These are phyloP conservation scores for Clarias batrachus DNA, from an alignment of 2,113 vertebrate species.

Conservation along the genomic window DNA sequence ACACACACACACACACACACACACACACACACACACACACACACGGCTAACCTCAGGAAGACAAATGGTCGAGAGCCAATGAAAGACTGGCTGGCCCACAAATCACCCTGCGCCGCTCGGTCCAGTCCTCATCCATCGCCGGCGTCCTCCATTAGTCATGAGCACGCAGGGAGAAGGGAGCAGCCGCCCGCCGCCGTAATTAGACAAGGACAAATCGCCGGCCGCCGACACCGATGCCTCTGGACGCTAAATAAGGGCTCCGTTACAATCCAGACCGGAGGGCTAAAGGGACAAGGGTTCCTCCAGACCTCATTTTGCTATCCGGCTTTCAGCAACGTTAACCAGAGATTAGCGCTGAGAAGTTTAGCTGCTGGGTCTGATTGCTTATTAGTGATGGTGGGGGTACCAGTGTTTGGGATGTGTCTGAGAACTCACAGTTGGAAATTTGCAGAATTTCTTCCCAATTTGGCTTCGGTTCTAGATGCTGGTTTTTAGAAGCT, in stretches of 20 bases:
- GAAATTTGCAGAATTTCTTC: background rate
- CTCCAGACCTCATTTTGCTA: slow-evolving; percentile 59
- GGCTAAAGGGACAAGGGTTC: slow-evolving; percentile 54
- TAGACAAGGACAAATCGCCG: slow-evolving; percentile 92
- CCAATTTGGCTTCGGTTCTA: background rate
- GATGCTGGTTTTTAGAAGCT: background rate
- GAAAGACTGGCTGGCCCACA: slow-evolving; percentile 84
- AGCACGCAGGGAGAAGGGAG: slow-evolving; percentile 81
- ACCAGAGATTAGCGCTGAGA: background rate
- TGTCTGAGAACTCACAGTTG: no score
- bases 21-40: slow-evolving; percentile 61
- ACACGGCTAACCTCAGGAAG: slow-evolving; percentile 77
- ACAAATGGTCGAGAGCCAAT: slow-evolving; percentile 82
- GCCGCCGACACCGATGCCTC: slow-evolving; percentile 70
- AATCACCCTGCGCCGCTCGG: slow-evolving; percentile 80
- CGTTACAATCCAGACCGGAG: slow-evolving; percentile 76
- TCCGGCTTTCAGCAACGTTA: slow-evolving; percentile 31
- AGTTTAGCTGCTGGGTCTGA: background rate
- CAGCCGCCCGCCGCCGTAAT: slow-evolving; percentile 87
- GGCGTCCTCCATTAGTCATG: slow-evolving; percentile 86
- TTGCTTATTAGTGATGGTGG: background rate
- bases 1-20: slow-evolving; percentile 38
- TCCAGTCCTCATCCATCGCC: slow-evolving; percentile 70
- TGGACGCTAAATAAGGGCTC: slow-evolving; percentile 78
- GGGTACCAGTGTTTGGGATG: background rate